Evolutionary conservation across 2,797 vertebrate species (phyloP), one percentile per base, ranked within the genome.

Genomic region (Limnodromus scolopaceus): DNA sequence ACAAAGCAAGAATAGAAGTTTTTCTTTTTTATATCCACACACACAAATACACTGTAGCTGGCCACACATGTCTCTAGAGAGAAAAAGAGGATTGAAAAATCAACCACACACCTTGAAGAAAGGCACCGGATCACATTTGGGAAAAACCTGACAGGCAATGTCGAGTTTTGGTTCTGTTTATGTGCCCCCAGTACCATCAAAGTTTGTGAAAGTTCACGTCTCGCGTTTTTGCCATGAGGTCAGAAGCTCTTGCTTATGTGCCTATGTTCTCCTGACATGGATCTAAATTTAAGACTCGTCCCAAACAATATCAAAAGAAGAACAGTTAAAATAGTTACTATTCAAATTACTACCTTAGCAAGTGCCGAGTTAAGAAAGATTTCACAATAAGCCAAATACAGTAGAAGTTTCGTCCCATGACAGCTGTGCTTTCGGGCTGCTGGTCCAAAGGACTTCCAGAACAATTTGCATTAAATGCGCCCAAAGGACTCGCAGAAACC

Each of bases 131-230:
- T 34, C 38, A 32, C 34, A 14, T 4, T 4, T 11, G 17, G 24
- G 17, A 11, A n/a, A 60, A 84, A 28, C 2, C 8, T 13, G 41
- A 34, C 30, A 74, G 49, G 24, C 70, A 30, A 5, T 7, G n/a
- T 2, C 7, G 39, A 28, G 16, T 45, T 64, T 23, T 60, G 8
- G 43, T 70, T 32, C 49, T 66, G 22, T 41, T 84, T 9, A 1
- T 28, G 1, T 16, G 34, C 3, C 6, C 17, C 7, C 3, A 13
- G 0, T 30, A 8, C 25, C 13, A 19, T 11, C 16, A 1, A 4
- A 10, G 10, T 14, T 11, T 63, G 48, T 36, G 53, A 30, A n/a
- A 38, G 27, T 28, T 61, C 12, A 4, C 3, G 2, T 16, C 38
- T 70, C 18, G 6, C 5, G 15, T 5, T 66, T 66, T 11, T 55